Evolutionary conservation across 2,888 invertebrate genomes (phyloP), one percentile per base, ranked within the genome.

Genomic region (Mechanitis messenoides): DNA sequence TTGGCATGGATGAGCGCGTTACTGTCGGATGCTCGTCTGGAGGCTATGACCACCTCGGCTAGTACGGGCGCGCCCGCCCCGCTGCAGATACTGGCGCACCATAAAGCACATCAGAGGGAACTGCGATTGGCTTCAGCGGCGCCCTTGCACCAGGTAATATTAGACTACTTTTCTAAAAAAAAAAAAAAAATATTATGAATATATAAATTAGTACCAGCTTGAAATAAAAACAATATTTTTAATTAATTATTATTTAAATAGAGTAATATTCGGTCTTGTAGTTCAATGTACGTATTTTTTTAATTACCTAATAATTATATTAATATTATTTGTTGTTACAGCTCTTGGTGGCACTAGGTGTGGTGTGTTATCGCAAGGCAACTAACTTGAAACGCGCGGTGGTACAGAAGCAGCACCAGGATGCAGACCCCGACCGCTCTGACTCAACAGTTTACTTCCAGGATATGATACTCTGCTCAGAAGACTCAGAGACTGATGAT

Each of bases 391-490:
- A 96, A 80, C 92, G 96, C 62, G 92, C 92, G 1, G 87, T 88
- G 45, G 92, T 94, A 55, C 95, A 94, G 79, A 94, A 95, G 73
- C 95, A 95, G 84, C 91, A 92, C 74, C 91, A 90, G 62, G 95
- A 95, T 64, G 93, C 95, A 50, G 95, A 95, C 79, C 96, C 95
- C 54, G 97, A 97, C 78, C 95, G 95, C 56, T 97, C 97, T 3
- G 98, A 97, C 85, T 97, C 97, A 9, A 97, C 97, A 56, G 97
- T 97, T n/a, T 98, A 97, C 87, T 97, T 97, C 84, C 97, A 97
- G 85, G 97, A 98, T 85, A 95, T 97, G 85, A 92, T 95, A 62
- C 95, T 97, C 75, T 96, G 96, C 80, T 96, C 97, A 0, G 96
- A 96, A 78, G 97, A 97, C 78, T 96, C 96, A 58, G 95, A 96